These are phyloP conservation scores for Phengaris alcon DNA, from an alignment of 2,888 invertebrate genomes.

Conservation along the genomic window DNA sequence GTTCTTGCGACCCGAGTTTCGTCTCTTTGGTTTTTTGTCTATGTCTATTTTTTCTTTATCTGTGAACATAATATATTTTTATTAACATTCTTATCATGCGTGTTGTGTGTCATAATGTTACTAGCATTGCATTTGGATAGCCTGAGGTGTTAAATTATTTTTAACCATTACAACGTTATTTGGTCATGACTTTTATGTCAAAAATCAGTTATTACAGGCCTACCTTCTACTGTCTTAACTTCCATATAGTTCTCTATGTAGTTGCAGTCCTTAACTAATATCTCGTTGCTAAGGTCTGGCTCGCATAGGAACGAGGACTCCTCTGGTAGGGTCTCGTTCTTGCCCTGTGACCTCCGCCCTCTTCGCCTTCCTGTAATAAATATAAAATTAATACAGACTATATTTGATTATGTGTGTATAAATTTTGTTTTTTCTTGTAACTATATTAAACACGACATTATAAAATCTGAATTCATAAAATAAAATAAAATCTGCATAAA, in stretches of 20 bases:
- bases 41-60: conserved; percentile 48
- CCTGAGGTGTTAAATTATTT: too few species aligned
- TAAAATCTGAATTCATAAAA: too few species aligned
- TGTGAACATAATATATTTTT: background rate
- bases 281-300: conserved; percentile 61
- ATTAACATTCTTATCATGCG: background rate
- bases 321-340: conserved; percentile 65
- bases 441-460: too few species aligned
- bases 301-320: conserved; percentile 71
- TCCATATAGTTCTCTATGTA: conserved; percentile 69
- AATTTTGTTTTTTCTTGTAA: too few species aligned
- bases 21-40: conserved; percentile 58
- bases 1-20: conserved; percentile 60
- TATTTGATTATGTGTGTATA: too few species aligned
- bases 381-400: background rate
- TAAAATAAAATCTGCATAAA: too few species aligned
- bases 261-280: conserved; percentile 60
- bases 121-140: too few species aligned
- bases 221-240: conserved; percentile 50
- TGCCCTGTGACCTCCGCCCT: conserved; percentile 60
- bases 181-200: too few species aligned
- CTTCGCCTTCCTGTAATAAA: conserved; percentile 56
- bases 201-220: conserved; percentile 8
- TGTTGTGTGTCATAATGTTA: too few species aligned
- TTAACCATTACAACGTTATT: too few species aligned